Percentiles rank a stretch among this genome's conserved stretches.
Evolutionary conservation across 2,113 vertebrate genomes (phyloP).

Genomic region (Oophaga pumilio): DNA sequence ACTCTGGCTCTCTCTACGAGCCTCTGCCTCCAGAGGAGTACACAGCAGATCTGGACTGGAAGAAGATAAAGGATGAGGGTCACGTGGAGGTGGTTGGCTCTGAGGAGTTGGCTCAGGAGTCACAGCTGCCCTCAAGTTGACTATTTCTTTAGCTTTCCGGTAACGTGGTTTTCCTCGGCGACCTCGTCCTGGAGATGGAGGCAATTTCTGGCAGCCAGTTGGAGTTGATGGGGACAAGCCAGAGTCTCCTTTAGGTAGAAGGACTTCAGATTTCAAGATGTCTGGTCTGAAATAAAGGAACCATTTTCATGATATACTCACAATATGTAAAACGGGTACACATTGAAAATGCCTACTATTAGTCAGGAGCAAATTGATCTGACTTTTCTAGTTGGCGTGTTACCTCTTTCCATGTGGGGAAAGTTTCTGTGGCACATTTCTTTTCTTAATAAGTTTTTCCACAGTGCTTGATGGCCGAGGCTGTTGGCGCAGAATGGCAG

Average conservation of each 20-base stretch:
- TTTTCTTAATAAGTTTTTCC: constrained; percentile 95
- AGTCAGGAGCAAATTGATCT: background rate
- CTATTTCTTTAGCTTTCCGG: constrained; percentile 82
- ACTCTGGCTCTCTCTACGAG: constrained; percentile 65
- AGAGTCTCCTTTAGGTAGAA: constrained; percentile 89
- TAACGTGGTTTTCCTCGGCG: constrained; percentile 87
- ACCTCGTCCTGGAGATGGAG: constrained; percentile 86
- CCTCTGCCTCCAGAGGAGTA: constrained; percentile 80
- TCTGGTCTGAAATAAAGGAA: constrained; percentile 78
- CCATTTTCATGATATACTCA: background rate
- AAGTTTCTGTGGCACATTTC: constrained; percentile 92
- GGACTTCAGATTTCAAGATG: constrained; percentile 89
- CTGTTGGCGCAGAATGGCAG: constrained; percentile 86
- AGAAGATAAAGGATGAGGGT: constrained; percentile 72
- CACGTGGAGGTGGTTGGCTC: constrained; percentile 60
- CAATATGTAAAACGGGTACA: background rate
- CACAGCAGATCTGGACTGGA: constrained; percentile 92
- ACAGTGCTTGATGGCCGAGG: constrained; percentile 78
- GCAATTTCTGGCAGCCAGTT: constrained; percentile 85
- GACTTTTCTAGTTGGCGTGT: constrained; percentile 3
- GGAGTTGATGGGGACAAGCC: constrained; percentile 89
- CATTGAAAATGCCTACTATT: background rate
- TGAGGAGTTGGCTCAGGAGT: constrained; percentile 68
- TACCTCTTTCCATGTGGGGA: constrained; percentile 90
- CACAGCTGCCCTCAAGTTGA: constrained; percentile 79